Percentiles rank a stretch among this genome's conserved stretches.
Conservation (phyloP, 37 sponge, comb jelly and placozoan genomes). For the Halichondria panicea region DNA sequence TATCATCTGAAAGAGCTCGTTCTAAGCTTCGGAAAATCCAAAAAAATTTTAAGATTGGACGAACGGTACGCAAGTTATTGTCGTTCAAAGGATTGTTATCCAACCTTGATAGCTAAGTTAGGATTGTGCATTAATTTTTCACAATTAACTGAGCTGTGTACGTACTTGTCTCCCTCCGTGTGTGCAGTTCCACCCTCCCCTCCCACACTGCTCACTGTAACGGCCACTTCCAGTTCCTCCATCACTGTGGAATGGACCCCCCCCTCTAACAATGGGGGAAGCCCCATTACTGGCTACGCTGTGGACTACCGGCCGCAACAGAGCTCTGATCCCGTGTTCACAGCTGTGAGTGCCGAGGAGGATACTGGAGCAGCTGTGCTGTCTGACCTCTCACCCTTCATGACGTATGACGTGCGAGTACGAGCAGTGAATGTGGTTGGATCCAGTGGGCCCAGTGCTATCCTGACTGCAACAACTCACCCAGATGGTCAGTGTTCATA, state of each 20-base stretch:
- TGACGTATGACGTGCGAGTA: conserved; percentile 53
- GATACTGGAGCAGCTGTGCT: not conserved
- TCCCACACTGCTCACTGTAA: conserved; percentile 14
- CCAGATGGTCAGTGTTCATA: conserved; percentile 32
- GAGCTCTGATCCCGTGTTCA: not conserved
- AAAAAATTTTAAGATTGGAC: too few relatives aligned
- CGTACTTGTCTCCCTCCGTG: not conserved
- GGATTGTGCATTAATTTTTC: too few relatives aligned
- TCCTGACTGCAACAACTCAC: conserved; percentile 21
- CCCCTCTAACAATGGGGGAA: conserved; percentile 52
- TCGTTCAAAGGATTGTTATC: too few relatives aligned
- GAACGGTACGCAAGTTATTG: too few relatives aligned
- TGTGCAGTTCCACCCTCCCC: conserved; percentile 68
- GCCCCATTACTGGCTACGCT: conserved; percentile 54
- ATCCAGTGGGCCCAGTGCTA: conserved; percentile 25
- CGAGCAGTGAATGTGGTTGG: conserved; percentile 54
- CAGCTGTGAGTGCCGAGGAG: not conserved
- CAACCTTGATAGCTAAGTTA: too few relatives aligned
- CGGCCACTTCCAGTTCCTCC: conserved; percentile 22
- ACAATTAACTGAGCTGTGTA: too few relatives aligned
- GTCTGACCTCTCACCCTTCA: conserved; percentile 34
- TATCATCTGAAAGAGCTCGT: too few relatives aligned
- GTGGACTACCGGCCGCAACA: conserved; percentile 37
- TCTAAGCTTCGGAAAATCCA: too few relatives aligned
- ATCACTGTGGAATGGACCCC: conserved; percentile 49